Percentiles rank a stretch among this genome's conserved stretches.
Evolutionary conservation across 2,113 vertebrate species (phyloP).

Genomic region (Nesospiza acunhae): DNA sequence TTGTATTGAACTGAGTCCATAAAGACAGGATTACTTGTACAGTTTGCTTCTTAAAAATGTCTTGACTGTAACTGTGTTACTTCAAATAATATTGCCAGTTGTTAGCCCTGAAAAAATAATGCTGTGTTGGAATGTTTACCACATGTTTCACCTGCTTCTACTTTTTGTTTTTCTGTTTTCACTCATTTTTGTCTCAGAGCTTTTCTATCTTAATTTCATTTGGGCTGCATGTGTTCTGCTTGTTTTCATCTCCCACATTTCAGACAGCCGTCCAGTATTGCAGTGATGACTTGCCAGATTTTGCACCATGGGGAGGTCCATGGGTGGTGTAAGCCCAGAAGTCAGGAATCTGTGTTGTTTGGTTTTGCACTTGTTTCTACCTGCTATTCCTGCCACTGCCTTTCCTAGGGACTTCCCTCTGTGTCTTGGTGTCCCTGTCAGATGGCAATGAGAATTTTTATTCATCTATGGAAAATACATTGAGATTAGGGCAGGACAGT

Average conservation of each 20-base stretch:
- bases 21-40: neutral
- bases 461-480: neutral
- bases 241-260: neutral
- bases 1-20: neutral
- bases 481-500: neutral
- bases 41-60: neutral
- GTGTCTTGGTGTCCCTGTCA: neutral
- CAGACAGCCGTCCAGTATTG: neutral
- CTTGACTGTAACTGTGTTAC: neutral
- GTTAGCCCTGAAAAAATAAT: neutral
- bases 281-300: neutral
- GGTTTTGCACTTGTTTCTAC: neutral
- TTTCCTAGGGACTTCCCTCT: neutral
- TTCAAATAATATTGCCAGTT: neutral
- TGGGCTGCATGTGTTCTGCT: neutral
- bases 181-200: neutral
- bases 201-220: neutral
- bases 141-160: neutral
- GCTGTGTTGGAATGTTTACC: neutral
- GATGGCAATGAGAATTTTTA: neutral
- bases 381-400: neutral
- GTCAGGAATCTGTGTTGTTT: neutral
- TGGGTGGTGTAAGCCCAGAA: neutral
- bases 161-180: neutral
- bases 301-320: neutral